Conservation (phyloP, 1,140 invertebrate genomes). For the Drosophila auraria region DNA sequence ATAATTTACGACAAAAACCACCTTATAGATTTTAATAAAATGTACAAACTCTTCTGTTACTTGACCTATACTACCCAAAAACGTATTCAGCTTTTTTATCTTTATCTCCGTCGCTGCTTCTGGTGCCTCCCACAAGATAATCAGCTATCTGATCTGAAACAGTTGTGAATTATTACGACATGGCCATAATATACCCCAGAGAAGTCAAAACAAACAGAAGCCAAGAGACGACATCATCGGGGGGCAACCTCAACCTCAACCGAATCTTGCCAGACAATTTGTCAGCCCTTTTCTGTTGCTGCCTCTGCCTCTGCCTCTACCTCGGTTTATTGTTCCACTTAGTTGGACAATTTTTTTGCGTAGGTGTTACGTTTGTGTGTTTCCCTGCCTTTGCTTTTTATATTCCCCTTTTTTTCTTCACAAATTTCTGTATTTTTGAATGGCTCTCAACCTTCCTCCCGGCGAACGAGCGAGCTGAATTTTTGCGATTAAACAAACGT, state of each 20-base stretch:
- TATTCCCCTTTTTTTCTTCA: conserved; percentile 18
- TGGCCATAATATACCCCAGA: not conserved
- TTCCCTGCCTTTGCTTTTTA: conserved; percentile 10
- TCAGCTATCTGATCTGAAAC: conserved; percentile 11
- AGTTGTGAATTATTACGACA: conserved; percentile 33
- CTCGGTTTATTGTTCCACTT: conserved; percentile 60
- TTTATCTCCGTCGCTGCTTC: not conserved
- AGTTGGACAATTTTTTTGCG: conserved; percentile 31
- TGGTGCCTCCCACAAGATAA: conserved; percentile 11
- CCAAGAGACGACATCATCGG: not conserved
- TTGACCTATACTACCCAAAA: conserved; percentile 19
- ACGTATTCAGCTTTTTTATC: not conserved
- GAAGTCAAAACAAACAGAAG: conserved; percentile 26
- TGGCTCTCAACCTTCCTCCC: conserved; percentile 6
- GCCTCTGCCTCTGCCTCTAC: not conserved
- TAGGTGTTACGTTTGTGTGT: conserved; percentile 46
- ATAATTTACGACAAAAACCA: not conserved
- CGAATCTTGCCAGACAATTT: conserved; percentile 55
- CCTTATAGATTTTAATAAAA: not conserved
- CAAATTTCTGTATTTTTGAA: conserved; percentile 21
- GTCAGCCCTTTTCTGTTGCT: conserved; percentile 58
- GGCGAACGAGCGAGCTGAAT: not conserved
- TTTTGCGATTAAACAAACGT: conserved; percentile 75
- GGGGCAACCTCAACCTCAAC: conserved; percentile 4
- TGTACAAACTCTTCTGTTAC: not conserved